A percentile compares a stretch with the other conserved stretches of the same genome.
phyloP scores from a whole-genome alignment of 2,888 invertebrate genomes.

The Andrena bicolor region DNA sequence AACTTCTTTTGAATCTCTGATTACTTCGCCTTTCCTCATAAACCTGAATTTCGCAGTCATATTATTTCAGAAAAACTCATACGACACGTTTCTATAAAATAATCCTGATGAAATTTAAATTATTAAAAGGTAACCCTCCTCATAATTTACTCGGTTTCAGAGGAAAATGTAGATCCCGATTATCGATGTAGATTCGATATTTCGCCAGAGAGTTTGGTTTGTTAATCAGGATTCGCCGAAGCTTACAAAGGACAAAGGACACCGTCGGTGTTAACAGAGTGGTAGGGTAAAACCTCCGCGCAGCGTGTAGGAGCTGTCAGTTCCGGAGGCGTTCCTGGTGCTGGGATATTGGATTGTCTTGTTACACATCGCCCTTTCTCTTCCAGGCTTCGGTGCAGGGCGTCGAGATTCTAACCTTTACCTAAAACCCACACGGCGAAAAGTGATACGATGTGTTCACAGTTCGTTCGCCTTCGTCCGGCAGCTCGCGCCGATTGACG shows the following conservation, averaged over 20 bases:
- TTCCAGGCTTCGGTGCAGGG: constrained; percentile 43
- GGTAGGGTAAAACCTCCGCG: constrained; percentile 66
- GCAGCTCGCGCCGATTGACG: constrained; percentile 48
- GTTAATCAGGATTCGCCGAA: constrained; percentile 52
- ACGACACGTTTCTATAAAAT: no score
- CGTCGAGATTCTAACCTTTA: constrained; percentile 58
- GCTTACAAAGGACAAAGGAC: constrained; percentile 58
- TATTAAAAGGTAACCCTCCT: background rate
- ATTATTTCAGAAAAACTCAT: no score
- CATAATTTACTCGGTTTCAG: no score
- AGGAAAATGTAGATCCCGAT: background rate
- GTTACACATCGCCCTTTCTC: constrained; percentile 66
- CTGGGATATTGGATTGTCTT: constrained; percentile 76
- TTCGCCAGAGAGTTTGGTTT: background rate
- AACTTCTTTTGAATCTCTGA: no score
- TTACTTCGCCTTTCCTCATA: no score
- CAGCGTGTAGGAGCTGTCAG: constrained; percentile 61
- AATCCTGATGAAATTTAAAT: background rate
- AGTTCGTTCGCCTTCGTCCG: constrained; percentile 47
- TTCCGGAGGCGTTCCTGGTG: constrained; percentile 59
- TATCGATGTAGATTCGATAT: constrained; percentile 18
- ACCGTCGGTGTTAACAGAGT: constrained; percentile 60
- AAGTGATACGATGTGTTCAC: constrained; percentile 63
- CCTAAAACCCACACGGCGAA: constrained; percentile 52
- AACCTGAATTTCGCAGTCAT: no score